Base-by-base conservation (phyloP, 2,113 vertebrate genomes). In the Anarrhichthys ocellatus region DNA sequence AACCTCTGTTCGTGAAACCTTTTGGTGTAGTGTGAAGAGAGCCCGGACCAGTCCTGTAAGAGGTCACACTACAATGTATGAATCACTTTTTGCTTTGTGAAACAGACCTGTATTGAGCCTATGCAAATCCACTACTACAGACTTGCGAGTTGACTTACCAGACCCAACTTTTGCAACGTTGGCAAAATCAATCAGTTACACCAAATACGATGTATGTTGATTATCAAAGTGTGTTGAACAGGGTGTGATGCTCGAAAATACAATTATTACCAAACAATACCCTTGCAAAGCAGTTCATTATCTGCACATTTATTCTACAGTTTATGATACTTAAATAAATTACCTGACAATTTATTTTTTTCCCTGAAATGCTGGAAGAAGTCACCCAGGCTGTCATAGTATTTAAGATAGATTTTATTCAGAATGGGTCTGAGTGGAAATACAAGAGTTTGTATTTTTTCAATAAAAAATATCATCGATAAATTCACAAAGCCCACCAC, bases 321-420 rank as follows among this genome's bases (percentile, higher is more conserved):
- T 56, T 22, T 34, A 44, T 2, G 11, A 27, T 40, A 56, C 27
- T 38, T 50, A 52, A 22, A 22, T 52, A 6, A 22, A 44, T 42
- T 2, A 13, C n/a, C 4, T 44, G 11, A 10, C 69, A 46, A 69
- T 22, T 54, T 1, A 0, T 22, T 2, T 1, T 1, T 54, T 50
- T 61, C 6, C 62, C 6, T 34, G 3, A 59, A 64, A 66, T 20
- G 2, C 20, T 44, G 9, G 13, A 89, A 65, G 50, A 80, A 82
- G 14, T n/a, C 62, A 61, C 22, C 18, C 22, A 70, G 22, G 44
- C 73, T 63, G 40, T 56, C 59, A 2, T 73, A 29, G 42, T 32
- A 44, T 86, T 83, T 84, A 63, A 86, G 70, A 86, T 66, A 71
- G 5, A 40, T 88, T 93, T 93, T 92, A 91, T 92, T 92, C 69